Conservation (phyloP, 2,797 vertebrate species). For the Crenichthys baileyi region DNA sequence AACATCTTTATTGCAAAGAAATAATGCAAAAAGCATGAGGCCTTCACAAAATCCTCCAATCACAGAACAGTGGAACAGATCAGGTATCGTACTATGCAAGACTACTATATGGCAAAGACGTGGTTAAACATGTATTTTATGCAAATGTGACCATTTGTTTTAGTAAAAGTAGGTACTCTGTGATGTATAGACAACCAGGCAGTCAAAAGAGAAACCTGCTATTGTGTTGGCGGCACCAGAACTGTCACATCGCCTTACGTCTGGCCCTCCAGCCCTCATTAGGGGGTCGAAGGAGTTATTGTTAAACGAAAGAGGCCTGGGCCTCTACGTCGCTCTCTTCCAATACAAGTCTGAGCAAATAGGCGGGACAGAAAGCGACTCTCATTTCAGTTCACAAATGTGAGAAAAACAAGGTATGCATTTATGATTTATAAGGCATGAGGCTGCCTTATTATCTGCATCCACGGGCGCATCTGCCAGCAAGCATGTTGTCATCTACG, state of each 20-base stretch:
- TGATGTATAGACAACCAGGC: constrained; percentile 52
- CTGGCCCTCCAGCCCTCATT: constrained; percentile 77
- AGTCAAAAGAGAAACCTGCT: constrained; percentile 75
- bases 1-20: constrained; percentile 14
- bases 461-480: constrained; percentile 55
- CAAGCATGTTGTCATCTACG: constrained; percentile 36
- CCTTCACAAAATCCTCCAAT: constrained; percentile 19
- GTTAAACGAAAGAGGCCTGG: constrained; percentile 76
- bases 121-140: constrained; percentile 37
- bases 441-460: constrained; percentile 33
- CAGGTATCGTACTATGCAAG: not conserved
- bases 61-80: constrained; percentile 1
- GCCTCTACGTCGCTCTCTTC: constrained; percentile 73
- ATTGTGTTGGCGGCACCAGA: constrained; percentile 83
- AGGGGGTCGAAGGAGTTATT: constrained; percentile 80
- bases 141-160: constrained; percentile 49
- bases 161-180: constrained; percentile 55
- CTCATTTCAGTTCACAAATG: constrained; percentile 52
- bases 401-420: constrained; percentile 33
- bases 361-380: constrained; percentile 66
- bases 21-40: not conserved
- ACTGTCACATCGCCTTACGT: constrained; percentile 86
- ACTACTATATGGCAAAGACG: not conserved
- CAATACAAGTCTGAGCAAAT: constrained; percentile 64
- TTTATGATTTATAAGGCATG: constrained; percentile 37